Evolutionary conservation across 2,888 invertebrate species (phyloP).

Genomic region (Volucella zonaria): DNA sequence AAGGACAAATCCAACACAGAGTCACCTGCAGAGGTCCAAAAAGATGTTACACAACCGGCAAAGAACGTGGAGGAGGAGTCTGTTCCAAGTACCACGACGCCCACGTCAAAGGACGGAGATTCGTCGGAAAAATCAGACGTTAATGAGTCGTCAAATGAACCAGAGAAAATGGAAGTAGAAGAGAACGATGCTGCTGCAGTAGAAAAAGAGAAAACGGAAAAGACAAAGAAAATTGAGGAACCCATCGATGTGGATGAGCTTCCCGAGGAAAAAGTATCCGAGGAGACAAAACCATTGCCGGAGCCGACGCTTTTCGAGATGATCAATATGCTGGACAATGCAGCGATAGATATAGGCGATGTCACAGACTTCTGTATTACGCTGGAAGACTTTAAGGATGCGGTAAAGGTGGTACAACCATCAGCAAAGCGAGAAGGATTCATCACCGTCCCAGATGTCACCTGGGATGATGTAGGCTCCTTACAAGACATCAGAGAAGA

Average conservation of each 20-base stretch:
- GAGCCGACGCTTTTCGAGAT: conserved; percentile 84
- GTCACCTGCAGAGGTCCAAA: background rate
- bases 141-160: conserved; percentile 75
- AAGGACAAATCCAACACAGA: conserved; percentile 22
- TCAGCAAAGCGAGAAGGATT: conserved; percentile 98
- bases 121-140: conserved; percentile 57
- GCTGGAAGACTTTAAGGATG: conserved; percentile 89
- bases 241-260: conserved; percentile 83
- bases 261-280: conserved; percentile 76
- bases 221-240: conserved; percentile 75
- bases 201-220: conserved; percentile 16
- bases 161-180: conserved; percentile 75
- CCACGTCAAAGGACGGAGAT: conserved; percentile 28
- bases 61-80: conserved; percentile 52
- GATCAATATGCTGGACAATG: conserved; percentile 87
- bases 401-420: conserved; percentile 93
- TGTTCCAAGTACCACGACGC: conserved; percentile 53
- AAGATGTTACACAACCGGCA: background rate
- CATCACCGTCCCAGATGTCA: conserved; percentile 97
- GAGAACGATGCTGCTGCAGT: conserved; percentile 44
- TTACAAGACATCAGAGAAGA: conserved; percentile 93
- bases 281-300: conserved; percentile 62
- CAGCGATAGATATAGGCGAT: conserved; percentile 86
- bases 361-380: conserved; percentile 87
- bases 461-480: conserved; percentile 98